Base-by-base conservation (phyloP, 1,140 invertebrate species). In the Melipona quadrifasciata region DNA sequence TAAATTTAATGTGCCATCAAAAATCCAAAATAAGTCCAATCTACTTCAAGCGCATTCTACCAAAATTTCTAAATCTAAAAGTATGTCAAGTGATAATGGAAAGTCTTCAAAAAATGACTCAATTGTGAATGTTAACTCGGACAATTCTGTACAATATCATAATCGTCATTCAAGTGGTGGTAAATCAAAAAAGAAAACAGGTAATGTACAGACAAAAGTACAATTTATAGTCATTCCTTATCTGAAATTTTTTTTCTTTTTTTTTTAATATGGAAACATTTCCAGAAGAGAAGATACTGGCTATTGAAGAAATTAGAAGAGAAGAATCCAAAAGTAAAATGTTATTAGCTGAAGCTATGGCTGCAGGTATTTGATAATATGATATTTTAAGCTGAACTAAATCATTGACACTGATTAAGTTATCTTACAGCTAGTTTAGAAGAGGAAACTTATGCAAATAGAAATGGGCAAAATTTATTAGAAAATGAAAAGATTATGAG, bases 271-370 rank as follows among this genome's bases (percentile, higher is more conserved):
- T 64, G 83, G 68, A 77, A 55, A 76, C 39, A 2, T 67, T 82
- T 19, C 61, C 34, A 87, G 92, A 92, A 51, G 92, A 93, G 85
- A 95, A 94, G 81, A 90, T 95, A 81, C 82, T 93, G 31, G 94
- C 94, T 11, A 95, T 95, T 65, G 94, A 95, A 88, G 94, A 95
- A 91, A 95, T 95, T 85, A 93, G 94, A 39, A 86, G 93, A 53
- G 94, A 95, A 83, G 94, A 94, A 87, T 92, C 91, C 72, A 92
- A 92, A 77, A 93, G 89, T 76, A 94, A 93, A 89, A 70, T 92
- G 84, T 85, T 92, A 82, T 84, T 93, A 58, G 93, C 93, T 72
- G 92, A 93, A 86, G 92, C 92, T 77, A 92, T 89, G 86, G 88
- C 88, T 84, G 87, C 91, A 87, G 91, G 92, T 92, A 91, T 68